Conservation (phyloP, 2,797 vertebrate species). For the Myotis planiceps region DNA sequence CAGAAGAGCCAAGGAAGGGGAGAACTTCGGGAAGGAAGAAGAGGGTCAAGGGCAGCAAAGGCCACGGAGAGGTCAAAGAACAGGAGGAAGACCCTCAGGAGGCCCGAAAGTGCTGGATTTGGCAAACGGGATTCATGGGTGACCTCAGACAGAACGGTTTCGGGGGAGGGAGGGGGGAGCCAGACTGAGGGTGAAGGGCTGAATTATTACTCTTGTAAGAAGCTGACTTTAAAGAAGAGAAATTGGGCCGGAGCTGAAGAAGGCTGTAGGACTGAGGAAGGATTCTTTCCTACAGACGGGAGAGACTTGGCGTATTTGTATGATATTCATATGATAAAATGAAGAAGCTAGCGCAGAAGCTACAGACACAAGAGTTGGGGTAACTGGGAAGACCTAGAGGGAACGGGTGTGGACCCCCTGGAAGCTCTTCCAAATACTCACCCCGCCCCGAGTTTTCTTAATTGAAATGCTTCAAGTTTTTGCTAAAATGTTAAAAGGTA, state of each 20-base stretch:
- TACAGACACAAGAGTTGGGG: background rate
- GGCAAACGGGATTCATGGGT: background rate
- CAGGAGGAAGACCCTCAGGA: background rate
- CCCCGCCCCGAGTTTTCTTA: background rate
- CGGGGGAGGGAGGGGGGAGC: background rate
- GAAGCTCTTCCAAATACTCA: background rate
- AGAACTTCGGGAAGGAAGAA: background rate
- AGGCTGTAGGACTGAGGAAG: background rate
- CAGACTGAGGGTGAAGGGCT: background rate
- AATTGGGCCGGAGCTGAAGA: background rate
- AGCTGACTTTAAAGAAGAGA: conserved; percentile 39
- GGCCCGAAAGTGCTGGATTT: background rate
- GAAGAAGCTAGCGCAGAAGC: background rate
- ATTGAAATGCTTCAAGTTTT: conserved; percentile 9
- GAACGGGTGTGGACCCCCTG: background rate
- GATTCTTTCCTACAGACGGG: background rate
- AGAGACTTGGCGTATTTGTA: background rate
- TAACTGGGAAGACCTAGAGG: background rate
- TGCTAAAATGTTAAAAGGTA: conserved; percentile 9
- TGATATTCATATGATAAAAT: background rate
- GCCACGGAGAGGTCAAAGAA: background rate
- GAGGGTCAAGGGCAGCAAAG: background rate
- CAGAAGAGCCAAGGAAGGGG: background rate
- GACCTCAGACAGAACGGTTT: background rate
- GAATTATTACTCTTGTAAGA: background rate